phyloP scores from a whole-genome alignment of 2,888 invertebrate genomes.

The Escarpia spicata region DNA sequence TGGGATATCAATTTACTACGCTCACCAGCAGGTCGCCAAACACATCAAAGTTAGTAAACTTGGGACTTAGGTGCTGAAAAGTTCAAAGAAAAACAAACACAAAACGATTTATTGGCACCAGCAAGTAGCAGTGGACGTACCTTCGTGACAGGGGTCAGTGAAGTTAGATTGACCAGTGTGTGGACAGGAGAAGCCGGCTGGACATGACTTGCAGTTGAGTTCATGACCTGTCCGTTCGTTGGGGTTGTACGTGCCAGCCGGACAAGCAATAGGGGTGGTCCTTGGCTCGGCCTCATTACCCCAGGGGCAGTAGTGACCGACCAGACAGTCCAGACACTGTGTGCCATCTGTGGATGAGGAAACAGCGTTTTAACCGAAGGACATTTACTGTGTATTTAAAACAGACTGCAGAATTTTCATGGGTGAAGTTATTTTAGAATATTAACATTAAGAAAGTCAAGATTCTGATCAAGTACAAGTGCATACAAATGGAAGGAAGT shows the following conservation, averaged over 20 bases:
- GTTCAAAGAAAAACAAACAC: not conserved
- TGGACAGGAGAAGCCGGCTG: slow-evolving; percentile 57
- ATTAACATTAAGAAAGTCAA: not conserved
- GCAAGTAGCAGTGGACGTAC: slow-evolving; percentile 39
- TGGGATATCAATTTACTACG: no score
- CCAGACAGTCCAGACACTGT: slow-evolving; percentile 56
- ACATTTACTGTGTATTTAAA: not conserved
- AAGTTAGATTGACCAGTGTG: slow-evolving; percentile 51
- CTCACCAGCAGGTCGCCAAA: no score
- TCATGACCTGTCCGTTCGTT: slow-evolving; percentile 49
- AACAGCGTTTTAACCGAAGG: not conserved
- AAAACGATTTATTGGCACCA: not conserved
- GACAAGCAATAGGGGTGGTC: slow-evolving; percentile 54
- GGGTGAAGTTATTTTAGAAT: not conserved
- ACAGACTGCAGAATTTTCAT: not conserved
- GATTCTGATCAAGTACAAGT: not conserved
- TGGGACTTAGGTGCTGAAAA: no score
- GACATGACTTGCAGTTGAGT: slow-evolving; percentile 58
- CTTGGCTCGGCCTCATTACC: slow-evolving; percentile 52
- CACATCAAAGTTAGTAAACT: no score
- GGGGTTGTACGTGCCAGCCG: slow-evolving; percentile 59
- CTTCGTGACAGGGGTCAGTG: slow-evolving; percentile 53
- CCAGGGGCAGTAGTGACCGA: slow-evolving; percentile 58
- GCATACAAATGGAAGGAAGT: not conserved
- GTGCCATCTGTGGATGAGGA: slow-evolving; percentile 45